Conservation (phyloP, 2,113 vertebrate species). For the Seriola aureovittata region DNA sequence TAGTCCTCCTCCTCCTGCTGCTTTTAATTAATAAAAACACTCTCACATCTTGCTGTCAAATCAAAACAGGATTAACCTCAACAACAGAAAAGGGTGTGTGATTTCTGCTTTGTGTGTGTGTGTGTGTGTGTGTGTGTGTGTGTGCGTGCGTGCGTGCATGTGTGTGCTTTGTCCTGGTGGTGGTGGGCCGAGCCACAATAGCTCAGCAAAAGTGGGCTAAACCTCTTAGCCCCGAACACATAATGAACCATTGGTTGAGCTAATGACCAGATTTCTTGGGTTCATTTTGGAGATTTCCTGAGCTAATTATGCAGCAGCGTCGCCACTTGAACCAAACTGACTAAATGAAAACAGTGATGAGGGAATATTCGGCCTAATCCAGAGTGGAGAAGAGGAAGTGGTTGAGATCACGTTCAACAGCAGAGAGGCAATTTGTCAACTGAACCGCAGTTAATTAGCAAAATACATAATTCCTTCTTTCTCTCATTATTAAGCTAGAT, state of each 20-base stretch:
- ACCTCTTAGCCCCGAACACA: conserved; percentile 37
- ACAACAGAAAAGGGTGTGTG: conserved; percentile 18
- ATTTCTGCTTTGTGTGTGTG: neutral
- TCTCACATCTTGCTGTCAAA: conserved; percentile 44
- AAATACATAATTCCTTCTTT: neutral
- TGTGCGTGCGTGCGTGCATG: no score
- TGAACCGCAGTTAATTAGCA: neutral
- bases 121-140: neutral
- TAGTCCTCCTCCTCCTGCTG: conserved; percentile 47
- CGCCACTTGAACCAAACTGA: conserved; percentile 7
- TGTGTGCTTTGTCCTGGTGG: no score
- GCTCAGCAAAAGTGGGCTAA: conserved; percentile 24
- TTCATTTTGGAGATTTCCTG: conserved; percentile 44
- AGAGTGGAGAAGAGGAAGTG: conserved; percentile 3
- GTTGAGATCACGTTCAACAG: neutral
- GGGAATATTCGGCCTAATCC: conserved; percentile 12
- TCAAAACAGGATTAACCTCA: conserved; percentile 67
- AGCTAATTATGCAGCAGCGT: conserved; percentile 15
- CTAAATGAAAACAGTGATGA: conserved; percentile 10
- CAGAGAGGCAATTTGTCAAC: no score
- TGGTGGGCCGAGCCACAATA: conserved; percentile 25
- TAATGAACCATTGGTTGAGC: conserved; percentile 33
- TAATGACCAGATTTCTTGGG: conserved; percentile 56
- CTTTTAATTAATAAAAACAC: conserved; percentile 69
- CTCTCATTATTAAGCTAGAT: no score